Evolutionary conservation across 2,888 invertebrate genomes (phyloP), one percentile per base, ranked within the genome.

Genomic region (Pollenia labialis): DNA sequence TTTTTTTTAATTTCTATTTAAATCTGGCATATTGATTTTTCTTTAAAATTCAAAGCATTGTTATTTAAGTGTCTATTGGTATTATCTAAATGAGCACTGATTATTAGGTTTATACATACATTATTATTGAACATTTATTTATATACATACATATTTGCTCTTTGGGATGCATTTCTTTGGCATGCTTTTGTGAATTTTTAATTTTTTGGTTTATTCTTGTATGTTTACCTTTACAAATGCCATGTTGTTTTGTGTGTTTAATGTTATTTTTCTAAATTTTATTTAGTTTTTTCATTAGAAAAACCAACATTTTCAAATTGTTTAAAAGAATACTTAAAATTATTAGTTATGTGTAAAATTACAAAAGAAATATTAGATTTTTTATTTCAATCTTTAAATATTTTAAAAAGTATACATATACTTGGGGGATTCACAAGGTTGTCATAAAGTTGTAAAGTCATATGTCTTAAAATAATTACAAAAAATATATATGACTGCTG

Each of bases 111-210:
- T 46, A 7, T 46, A 12, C 9, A 86, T 75, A 69, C 18, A 48
- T 74, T 79, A 72, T 50, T 48, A 56, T 81, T 75, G 11, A 11
- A 76, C 50, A 23, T 54, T 12, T 40, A 32, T 32, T 32, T 32
- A 32, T 6, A 32, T 32, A 32, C 32, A 23, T 23, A 23, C 23
- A 32, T 32, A 32, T 32, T 32, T 32, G 32, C 32, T 32, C 6
- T 32, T 32, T 32, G 4, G 32, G 32, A 32, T 32, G 32, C 16
- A 76, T 76, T 40, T 12, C 12, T 58, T 64, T 14, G 79, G 83
- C 80, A 85, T 86, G 85, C 74, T 77, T 77, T 79, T 74, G 77
- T 85, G 56, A 77, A 75, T 66, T 69, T 80, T 40, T 75, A 60
- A 48, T 72, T 54, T 58, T 54, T 48, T 50, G 16, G 6, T 68